These are phyloP conservation scores for Lydus trimaculatus DNA, from an alignment of 2,888 invertebrate genomes.

Conservation along the genomic window DNA sequence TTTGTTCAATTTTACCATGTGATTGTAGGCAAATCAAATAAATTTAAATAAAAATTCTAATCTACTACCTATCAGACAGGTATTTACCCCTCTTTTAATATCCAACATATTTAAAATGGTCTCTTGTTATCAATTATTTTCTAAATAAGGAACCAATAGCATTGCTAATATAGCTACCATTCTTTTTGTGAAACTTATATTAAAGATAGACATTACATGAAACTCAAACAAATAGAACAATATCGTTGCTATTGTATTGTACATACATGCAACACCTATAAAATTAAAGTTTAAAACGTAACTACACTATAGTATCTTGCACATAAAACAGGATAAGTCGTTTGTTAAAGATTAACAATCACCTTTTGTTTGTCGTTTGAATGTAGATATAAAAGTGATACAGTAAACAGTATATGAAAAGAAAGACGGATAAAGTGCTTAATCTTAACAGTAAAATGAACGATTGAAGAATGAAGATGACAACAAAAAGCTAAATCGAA, in stretches of 20 bases:
- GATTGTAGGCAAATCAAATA: no score
- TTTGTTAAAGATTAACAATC: constrained; percentile 40
- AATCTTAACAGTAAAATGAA: neutral
- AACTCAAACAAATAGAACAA: neutral
- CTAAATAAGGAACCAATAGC: no score
- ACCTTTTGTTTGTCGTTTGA: constrained; percentile 39
- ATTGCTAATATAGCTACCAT: neutral
- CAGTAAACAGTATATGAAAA: neutral
- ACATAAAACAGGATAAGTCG: constrained; percentile 43
- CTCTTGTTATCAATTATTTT: no score
- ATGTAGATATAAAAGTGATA: constrained; percentile 35
- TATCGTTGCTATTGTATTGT: neutral
- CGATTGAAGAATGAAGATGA: neutral
- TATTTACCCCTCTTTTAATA: no score
- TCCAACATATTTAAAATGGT: no score
- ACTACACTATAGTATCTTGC: constrained; percentile 29
- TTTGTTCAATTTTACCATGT: no score
- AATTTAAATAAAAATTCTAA: no score
- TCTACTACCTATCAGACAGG: no score
- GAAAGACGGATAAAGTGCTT: neutral
- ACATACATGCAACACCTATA: constrained; percentile 9
- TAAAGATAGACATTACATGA: neutral
- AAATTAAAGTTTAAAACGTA: constrained; percentile 7
- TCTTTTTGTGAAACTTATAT: neutral
- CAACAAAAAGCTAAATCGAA: neutral